These are phyloP conservation scores for Colletes collaris DNA, from an alignment of 2,888 invertebrate species.

Conservation along the genomic window DNA sequence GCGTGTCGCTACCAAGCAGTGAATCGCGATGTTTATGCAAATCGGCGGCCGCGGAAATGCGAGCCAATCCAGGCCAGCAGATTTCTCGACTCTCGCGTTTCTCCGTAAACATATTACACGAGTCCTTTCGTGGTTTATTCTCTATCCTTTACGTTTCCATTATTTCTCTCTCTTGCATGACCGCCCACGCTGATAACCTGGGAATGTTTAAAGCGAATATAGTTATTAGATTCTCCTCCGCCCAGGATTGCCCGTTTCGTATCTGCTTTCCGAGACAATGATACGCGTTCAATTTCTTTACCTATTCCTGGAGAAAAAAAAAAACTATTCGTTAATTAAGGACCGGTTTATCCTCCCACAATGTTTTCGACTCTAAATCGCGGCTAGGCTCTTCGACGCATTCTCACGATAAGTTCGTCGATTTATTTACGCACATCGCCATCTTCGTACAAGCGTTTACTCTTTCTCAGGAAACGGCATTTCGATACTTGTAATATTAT, in stretches of 20 bases:
- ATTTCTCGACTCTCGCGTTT: constrained; percentile 56
- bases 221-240: constrained; percentile 14
- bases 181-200: constrained; percentile 62
- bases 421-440: no score
- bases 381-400: no score
- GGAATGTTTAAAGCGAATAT: constrained; percentile 42
- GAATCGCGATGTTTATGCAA: constrained; percentile 57
- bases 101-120: constrained; percentile 51
- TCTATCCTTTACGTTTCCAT: constrained; percentile 39
- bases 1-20: constrained; percentile 41
- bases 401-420: no score
- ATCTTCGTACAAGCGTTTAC: no score
- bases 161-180: constrained; percentile 32
- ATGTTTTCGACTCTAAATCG: no score
- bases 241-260: constrained; percentile 23
- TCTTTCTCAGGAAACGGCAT: no score
- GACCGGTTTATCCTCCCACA: no score
- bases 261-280: no score
- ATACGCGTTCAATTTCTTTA: no score
- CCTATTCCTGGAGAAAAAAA: no score
- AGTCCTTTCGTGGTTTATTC: constrained; percentile 44
- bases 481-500: no score
- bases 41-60: constrained; percentile 47
- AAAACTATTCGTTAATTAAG: no score
- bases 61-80: constrained; percentile 32